phyloP scores from a whole-genome alignment of 2,888 invertebrate species.

The Hirtodrosophila cameraria region DNA sequence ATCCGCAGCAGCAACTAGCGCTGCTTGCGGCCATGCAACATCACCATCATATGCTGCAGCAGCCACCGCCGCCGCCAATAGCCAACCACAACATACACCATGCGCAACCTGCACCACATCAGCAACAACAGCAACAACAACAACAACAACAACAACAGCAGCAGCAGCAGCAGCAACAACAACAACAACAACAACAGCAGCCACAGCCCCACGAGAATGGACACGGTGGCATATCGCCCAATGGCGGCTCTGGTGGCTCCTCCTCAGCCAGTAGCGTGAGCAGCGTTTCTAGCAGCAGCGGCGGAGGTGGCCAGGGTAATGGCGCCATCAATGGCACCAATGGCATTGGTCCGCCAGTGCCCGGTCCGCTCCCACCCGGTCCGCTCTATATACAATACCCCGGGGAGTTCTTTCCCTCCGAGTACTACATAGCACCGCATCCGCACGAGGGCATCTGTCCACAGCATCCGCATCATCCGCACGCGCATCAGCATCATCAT shows the following conservation, averaged over 20 bases:
- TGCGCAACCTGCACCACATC: slow-evolving; percentile 34
- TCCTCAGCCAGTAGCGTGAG: slow-evolving; percentile 74
- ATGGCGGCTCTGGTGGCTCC: slow-evolving; percentile 66
- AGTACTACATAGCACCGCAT: slow-evolving; percentile 83
- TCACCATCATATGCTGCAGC: slow-evolving; percentile 65
- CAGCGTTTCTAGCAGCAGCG: slow-evolving; percentile 70
- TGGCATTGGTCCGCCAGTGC: slow-evolving; percentile 67
- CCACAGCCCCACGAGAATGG: slow-evolving; percentile 70
- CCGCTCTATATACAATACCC: slow-evolving; percentile 83
- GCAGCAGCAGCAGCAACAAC: slow-evolving; percentile 49
- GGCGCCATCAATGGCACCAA: slow-evolving; percentile 69
- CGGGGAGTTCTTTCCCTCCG: slow-evolving; percentile 83
- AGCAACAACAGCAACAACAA: slow-evolving; percentile 47
- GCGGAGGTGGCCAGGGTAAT: slow-evolving; percentile 47
- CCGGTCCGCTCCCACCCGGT: slow-evolving; percentile 72
- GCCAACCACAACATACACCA: slow-evolving; percentile 31
- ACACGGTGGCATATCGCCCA: slow-evolving; percentile 60
- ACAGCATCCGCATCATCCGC: slow-evolving; percentile 84
- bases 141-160: slow-evolving; percentile 54
- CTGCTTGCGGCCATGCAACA: slow-evolving; percentile 83
- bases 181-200: slow-evolving; percentile 51
- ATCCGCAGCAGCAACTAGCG: slow-evolving; percentile 82
- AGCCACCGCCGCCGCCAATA: slow-evolving; percentile 41
- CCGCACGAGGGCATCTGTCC: slow-evolving; percentile 85
- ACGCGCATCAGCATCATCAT: slow-evolving; percentile 83